Evolutionary conservation across 2,797 vertebrate species (phyloP).

Genomic region (Lateolabrax maculatus): DNA sequence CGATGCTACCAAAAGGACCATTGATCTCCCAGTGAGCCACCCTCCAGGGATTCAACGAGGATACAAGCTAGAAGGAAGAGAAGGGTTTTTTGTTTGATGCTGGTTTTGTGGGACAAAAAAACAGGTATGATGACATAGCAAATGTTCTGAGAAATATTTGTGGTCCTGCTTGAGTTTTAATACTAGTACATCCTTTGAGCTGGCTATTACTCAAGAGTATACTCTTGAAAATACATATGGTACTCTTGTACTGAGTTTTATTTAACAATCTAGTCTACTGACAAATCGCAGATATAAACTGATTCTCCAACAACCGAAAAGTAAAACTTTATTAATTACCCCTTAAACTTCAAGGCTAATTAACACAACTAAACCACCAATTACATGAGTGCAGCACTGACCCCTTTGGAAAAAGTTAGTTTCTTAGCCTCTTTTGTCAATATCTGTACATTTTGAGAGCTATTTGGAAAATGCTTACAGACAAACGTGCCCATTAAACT

Average conservation of each 20-base stretch:
- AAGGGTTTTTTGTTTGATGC: not conserved
- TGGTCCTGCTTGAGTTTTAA: not conserved
- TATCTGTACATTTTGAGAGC: not conserved
- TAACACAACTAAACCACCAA: conserved; percentile 16
- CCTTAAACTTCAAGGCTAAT: not conserved
- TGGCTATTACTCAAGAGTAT: not conserved
- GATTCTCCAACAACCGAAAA: not conserved
- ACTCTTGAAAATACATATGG: too few relatives aligned
- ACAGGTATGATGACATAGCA: not conserved
- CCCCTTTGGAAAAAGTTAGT: not conserved
- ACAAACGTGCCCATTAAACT: not conserved
- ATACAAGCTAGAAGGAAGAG: conserved; percentile 29
- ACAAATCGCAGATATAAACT: not conserved
- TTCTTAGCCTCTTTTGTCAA: not conserved
- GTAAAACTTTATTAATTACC: not conserved
- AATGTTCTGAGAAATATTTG: not conserved
- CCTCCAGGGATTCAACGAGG: conserved; percentile 32
- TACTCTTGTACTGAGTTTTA: too few relatives aligned
- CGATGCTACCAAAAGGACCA: conserved; percentile 56
- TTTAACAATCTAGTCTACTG: too few relatives aligned
- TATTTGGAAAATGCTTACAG: not conserved
- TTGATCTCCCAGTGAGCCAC: conserved; percentile 58
- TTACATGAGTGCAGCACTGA: conserved; percentile 13
- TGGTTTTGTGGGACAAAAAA: conserved; percentile 17
- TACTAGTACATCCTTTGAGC: not conserved